Conservation (phyloP, 2,797 vertebrate genomes). For the Scleropages formosus region DNA sequence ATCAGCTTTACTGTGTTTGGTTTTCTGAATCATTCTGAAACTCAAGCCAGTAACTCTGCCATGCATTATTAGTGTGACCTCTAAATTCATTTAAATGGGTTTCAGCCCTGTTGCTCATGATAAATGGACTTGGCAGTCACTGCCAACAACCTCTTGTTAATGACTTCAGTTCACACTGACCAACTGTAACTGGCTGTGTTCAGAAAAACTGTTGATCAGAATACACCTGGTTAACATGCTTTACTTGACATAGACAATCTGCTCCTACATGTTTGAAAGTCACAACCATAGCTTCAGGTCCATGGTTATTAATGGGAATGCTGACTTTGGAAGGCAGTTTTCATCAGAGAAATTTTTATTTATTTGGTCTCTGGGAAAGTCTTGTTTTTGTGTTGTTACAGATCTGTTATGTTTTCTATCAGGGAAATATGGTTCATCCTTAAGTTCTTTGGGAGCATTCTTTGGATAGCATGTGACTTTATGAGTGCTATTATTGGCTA, state of each 20-base stretch:
- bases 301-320: not conserved
- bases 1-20: not conserved
- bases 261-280: conserved; percentile 8
- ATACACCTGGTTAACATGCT: conserved; percentile 12
- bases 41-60: not conserved
- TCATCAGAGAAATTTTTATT: not conserved
- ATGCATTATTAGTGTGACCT: not conserved
- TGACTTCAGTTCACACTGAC: conserved; percentile 11
- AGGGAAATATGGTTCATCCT: not conserved
- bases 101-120: not conserved
- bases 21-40: conserved; percentile 1
- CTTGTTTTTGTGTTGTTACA: not conserved
- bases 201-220: conserved; percentile 12
- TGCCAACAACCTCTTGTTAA: conserved; percentile 18
- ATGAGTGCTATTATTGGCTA: not conserved
- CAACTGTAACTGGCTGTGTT: not conserved
- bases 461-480: not conserved
- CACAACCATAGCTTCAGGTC: conserved; percentile 9
- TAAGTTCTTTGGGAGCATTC: not conserved
- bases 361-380: not conserved
- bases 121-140: not conserved
- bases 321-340: not conserved
- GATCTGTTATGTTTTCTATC: not conserved
- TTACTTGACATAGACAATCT: conserved; percentile 21
- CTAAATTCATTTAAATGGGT: not conserved